Base-by-base conservation (phyloP, 2,113 vertebrate species). In the Pandion haliaetus region DNA sequence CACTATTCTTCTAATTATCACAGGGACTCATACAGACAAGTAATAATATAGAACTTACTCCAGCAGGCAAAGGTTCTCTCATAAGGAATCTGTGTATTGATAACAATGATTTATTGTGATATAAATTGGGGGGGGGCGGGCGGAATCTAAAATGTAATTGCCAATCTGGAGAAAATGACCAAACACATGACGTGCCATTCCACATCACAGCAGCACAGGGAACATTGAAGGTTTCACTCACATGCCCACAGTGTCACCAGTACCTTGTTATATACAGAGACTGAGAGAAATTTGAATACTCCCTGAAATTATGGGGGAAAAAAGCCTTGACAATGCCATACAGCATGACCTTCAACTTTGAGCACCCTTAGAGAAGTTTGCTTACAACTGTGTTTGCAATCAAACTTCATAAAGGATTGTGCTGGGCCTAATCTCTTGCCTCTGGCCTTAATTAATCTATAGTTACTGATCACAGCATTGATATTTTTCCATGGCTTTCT, bases 401-500 rank as follows among this genome's bases (percentile, higher is more conserved):
- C 86, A 89, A 76, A 92, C 21, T 9, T 8, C 65, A 91, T 38
- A 82, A 89, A 97, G 57, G 71, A 95, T 94, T 95, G 69, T 49
- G 44, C 61, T 79, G 70, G 71, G 57, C 77, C 95, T 92, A 95
- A 93, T 92, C 73, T 73, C 57, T 94, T 79, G 55, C 92, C 95
- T 95, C 86, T 76, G 70, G 88, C 65, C 34, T 63, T 90, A 95
- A 91, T 93, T 94, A 95, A 92, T 97, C 86, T 87, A 29, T 42
- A 91, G 91, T 65, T 92, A 91, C 80, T 16, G 3, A 95, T 88
- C 94, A 85, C 20, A 16, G 52, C 65, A 97, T 62, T 87, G 95
- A 80, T 94, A 91, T 92, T 89, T 40, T 82, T 49, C 83, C 32
- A 19, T 52, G 40, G 44, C 55, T 50, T 91, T 95, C 76, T 89